phyloP scores from a whole-genome alignment of 2,113 vertebrate genomes.

The Axis porcinus region DNA sequence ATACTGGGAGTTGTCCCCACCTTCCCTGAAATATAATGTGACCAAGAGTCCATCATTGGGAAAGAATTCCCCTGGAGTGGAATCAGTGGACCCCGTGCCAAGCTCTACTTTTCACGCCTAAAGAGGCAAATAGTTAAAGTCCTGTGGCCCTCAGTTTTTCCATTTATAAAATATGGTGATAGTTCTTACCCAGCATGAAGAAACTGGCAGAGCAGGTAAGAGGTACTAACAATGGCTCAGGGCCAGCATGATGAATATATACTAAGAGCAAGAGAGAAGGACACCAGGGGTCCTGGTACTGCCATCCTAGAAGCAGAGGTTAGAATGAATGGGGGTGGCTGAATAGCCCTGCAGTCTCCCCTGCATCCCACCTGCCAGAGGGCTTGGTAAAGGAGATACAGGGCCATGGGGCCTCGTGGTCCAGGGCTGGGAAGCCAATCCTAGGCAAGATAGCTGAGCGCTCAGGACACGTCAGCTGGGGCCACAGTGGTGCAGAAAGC shows the following conservation, averaged over 20 bases:
- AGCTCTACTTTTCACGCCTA: accelerated
- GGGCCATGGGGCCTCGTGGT: accelerated
- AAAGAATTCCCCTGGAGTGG: not conserved
- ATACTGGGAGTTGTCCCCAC: not conserved
- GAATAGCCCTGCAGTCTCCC: accelerated
- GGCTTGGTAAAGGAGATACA: not conserved
- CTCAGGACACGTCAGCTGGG: accelerated
- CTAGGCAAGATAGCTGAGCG: accelerated
- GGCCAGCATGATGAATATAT: not conserved
- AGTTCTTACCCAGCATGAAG: accelerated
- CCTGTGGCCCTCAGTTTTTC: not conserved
- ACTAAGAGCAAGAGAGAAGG: not conserved
- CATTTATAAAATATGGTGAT: not conserved
- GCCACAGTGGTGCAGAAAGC: accelerated
- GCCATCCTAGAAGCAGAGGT: not conserved
- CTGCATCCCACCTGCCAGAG: not conserved
- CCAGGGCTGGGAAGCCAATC: not conserved
- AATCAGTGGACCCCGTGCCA: accelerated
- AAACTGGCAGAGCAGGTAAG: not conserved
- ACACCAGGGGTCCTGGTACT: accelerated
- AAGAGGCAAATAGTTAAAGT: not conserved
- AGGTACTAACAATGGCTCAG: not conserved
- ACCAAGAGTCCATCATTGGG: accelerated
- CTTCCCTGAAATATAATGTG: not conserved
- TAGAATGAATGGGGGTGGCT: not conserved